Evolutionary conservation across 92 coral and sea anemone species (phyloP).

Genomic region (Porites cylindrica): DNA sequence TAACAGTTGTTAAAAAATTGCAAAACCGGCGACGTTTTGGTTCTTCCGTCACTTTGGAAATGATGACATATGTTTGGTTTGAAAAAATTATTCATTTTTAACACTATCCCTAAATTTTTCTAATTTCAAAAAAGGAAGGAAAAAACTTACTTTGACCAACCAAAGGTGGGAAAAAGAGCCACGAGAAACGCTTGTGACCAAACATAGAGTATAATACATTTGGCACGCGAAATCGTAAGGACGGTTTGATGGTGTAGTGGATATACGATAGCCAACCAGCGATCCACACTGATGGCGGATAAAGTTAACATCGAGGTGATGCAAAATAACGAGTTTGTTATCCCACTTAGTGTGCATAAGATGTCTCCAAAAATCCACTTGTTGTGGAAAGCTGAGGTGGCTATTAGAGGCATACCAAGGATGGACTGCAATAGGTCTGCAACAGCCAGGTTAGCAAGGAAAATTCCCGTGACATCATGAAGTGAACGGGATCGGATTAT

Average conservation of each 20-base stretch:
- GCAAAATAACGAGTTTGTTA: slow-evolving; percentile 57
- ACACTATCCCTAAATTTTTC: not conserved
- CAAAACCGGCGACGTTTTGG: not conserved
- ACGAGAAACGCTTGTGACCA: slow-evolving; percentile 53
- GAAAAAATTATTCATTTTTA: no score
- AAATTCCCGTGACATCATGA: slow-evolving; percentile 45
- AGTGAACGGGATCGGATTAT: slow-evolving; percentile 40
- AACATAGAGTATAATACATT: slow-evolving; percentile 21
- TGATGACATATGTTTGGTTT: not conserved
- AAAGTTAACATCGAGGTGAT: slow-evolving; percentile 60
- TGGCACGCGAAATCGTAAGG: slow-evolving; percentile 23
- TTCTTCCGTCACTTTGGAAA: not conserved
- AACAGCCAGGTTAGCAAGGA: slow-evolving; percentile 53
- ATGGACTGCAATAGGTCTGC: slow-evolving; percentile 53
- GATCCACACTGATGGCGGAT: slow-evolving; percentile 52
- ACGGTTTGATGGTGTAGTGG: slow-evolving; percentile 38
- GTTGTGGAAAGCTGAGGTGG: slow-evolving; percentile 39
- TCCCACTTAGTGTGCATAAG: slow-evolving; percentile 41
- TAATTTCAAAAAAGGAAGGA: not conserved
- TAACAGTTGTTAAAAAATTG: not conserved
- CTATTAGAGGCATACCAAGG: slow-evolving; percentile 51
- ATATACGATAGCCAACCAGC: slow-evolving; percentile 50
- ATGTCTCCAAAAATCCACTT: slow-evolving; percentile 39
- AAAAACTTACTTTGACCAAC: slow-evolving; percentile 61
- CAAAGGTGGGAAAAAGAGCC: slow-evolving; percentile 53